Base-by-base conservation (phyloP, 2,888 invertebrate species). In the Harpalus rufipes region DNA sequence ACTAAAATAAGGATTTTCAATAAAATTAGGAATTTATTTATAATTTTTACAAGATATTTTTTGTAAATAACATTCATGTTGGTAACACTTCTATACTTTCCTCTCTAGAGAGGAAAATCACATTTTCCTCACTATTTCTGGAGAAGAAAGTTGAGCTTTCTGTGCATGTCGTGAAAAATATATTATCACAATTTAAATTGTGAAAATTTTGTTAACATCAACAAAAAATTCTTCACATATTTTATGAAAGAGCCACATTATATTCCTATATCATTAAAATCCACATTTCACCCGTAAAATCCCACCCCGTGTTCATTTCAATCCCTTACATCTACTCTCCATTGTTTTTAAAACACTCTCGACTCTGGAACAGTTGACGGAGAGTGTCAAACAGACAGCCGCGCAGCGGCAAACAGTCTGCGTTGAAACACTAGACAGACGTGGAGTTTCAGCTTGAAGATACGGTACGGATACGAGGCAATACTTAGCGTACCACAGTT, bases 321-420 rank as follows among this genome's bases (percentile, higher is more conserved):
- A 51, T 51, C 44, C 44, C 12, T 51, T 51, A 51, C 44, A 51
- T 51, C 10, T 14, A 16, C 59, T 8, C 59, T 59, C 16, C 59
- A 59, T 14, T 59, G 59, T 59, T 59, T 16, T 59, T 59, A 59
- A 59, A 59, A 59, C 7, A 59, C 59, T 16, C 59, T 12, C 18
- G 7, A 14, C 0, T 7, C 44, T 1, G 44, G 12, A 51, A 51
- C 18, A 68, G 21, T 63, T 63, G 63, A n/a, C 68, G 32, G 25
- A 8, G 65, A 41, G 41, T 39, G 68, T 68, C 76, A 44, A 56
- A 18, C 32, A 68, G 68, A 32, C 21, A 63, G 63, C 21, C 21
- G 21, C 25, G 21, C 63, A 63, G 10, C 63, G 63, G 16, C 56
- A 76, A 51, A 76, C 76, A 51, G 76, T 76, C 76, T 76, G 76